phyloP scores from a whole-genome alignment of 2,888 invertebrate species.

The Ormyrus rosae region DNA sequence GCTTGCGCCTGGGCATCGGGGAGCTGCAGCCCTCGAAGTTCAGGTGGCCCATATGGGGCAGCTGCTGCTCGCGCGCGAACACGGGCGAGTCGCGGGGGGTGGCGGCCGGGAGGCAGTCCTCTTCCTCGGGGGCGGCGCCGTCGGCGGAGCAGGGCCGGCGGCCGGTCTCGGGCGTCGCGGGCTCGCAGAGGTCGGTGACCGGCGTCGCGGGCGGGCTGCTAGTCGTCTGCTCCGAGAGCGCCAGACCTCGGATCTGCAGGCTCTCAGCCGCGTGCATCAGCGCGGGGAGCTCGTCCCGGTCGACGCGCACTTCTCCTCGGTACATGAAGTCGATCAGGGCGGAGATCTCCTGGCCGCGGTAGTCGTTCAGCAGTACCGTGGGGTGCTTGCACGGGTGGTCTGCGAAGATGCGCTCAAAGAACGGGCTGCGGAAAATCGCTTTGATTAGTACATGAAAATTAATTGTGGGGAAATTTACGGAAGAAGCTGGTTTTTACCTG shows the following conservation, averaged over 20 bases:
- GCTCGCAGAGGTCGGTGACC: slow-evolving; percentile 76
- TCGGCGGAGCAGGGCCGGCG: too few relatives aligned
- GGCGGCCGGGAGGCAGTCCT: slow-evolving; percentile 7
- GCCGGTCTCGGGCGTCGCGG: slow-evolving; percentile 77
- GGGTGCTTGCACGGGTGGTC: slow-evolving; percentile 96
- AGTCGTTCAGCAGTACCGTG: slow-evolving; percentile 93
- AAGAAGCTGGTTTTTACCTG: slow-evolving; percentile 75
- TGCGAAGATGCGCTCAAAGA: slow-evolving; percentile 91
- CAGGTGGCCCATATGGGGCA: slow-evolving; percentile 72
- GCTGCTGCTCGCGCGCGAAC: slow-evolving; percentile 72
- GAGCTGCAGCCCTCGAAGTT: slow-evolving; percentile 80
- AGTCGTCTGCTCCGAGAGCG: slow-evolving; percentile 78
- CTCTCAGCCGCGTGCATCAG: slow-evolving; percentile 93
- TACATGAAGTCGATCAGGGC: slow-evolving; percentile 96
- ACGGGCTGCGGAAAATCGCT: slow-evolving; percentile 82
- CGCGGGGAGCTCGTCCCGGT: slow-evolving; percentile 88
- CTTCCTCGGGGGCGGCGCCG: too few relatives aligned
- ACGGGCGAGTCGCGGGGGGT: slow-evolving; percentile 23
- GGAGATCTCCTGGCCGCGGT: slow-evolving; percentile 91
- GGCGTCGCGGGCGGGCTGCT: slow-evolving; percentile 75
- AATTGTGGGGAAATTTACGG: too few relatives aligned
- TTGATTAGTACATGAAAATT: neutral
- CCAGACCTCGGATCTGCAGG: slow-evolving; percentile 88
- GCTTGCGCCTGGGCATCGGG: slow-evolving; percentile 88
- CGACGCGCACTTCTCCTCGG: slow-evolving; percentile 92